Percentiles rank a stretch among this genome's conserved stretches.
Conservation (phyloP, 2,888 invertebrate genomes). For the Eupithecia tripunctaria region DNA sequence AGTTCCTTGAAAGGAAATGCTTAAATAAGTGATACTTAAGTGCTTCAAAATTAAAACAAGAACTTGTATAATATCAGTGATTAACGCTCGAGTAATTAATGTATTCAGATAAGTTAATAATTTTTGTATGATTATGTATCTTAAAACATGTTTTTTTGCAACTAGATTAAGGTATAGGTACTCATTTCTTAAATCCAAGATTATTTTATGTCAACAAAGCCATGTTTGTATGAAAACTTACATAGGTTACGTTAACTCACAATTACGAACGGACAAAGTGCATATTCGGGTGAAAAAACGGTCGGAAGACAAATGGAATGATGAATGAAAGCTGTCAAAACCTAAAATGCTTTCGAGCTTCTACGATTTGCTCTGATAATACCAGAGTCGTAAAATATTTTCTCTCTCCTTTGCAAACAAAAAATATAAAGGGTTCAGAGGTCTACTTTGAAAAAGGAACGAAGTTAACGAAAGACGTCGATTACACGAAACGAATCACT, state of each 20-base stretch:
- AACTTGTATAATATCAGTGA: neutral
- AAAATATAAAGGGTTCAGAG: neutral
- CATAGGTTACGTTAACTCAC: neutral
- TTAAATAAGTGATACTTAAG: constrained; percentile 28
- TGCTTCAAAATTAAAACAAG: constrained; percentile 5
- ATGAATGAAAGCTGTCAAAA: neutral
- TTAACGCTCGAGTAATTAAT: neutral
- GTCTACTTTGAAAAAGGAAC: too few relatives aligned
- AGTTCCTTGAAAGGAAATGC: constrained; percentile 29
- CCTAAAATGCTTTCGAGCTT: neutral
- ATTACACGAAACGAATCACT: too few relatives aligned
- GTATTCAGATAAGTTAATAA: neutral
- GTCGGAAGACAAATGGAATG: neutral
- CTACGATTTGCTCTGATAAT: neutral
- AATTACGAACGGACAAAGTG: neutral
- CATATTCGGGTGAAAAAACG: neutral
- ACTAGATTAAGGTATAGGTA: too few relatives aligned
- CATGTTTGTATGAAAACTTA: neutral
- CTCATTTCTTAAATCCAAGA: too few relatives aligned
- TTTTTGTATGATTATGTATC: neutral
- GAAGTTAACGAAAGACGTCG: too few relatives aligned
- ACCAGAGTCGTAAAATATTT: neutral
- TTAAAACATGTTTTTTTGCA: neutral
- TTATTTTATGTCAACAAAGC: too few relatives aligned
- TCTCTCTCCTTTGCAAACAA: neutral